These are phyloP conservation scores for Caenorhabditis sulstoni DNA, from an alignment of 2,888 invertebrate genomes.

Conservation along the genomic window DNA sequence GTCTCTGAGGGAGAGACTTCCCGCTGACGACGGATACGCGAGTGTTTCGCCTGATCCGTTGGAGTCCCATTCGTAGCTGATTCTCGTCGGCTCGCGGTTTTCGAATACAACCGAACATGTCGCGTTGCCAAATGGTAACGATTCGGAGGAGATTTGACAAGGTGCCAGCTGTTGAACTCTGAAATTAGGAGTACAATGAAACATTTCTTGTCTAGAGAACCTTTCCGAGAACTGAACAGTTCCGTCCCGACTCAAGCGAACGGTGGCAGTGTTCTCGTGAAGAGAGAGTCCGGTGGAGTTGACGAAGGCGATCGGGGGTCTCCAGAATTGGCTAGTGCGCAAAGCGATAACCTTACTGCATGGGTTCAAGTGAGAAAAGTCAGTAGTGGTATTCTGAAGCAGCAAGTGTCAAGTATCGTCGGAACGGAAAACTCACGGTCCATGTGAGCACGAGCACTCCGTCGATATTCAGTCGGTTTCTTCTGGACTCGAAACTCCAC, in stretches of 20 bases:
- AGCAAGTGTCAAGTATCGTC: too few relatives aligned
- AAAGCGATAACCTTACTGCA: constrained; percentile 42
- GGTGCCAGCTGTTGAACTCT: constrained; percentile 49
- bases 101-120: constrained; percentile 46
- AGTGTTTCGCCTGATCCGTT: not conserved
- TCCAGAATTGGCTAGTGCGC: constrained; percentile 13
- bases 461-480: constrained; percentile 5
- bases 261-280: not conserved
- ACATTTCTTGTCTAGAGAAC: constrained; percentile 1
- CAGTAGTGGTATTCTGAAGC: constrained; percentile 40
- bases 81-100: not conserved
- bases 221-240: constrained; percentile 13
- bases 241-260: constrained; percentile 18
- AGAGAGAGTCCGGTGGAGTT: too few relatives aligned
- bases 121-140: constrained; percentile 60
- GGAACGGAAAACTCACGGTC: constrained; percentile 13
- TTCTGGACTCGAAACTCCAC: not conserved
- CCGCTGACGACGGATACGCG: not conserved
- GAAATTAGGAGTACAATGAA: constrained; percentile 13
- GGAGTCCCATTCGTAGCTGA: not conserved
- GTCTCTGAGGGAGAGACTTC: not conserved
- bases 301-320: too few relatives aligned
- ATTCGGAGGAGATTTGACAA: constrained; percentile 27
- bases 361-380: constrained; percentile 42
- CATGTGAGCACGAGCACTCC: constrained; percentile 8